These are phyloP conservation scores for Drosophila baimaii DNA, from an alignment of 1,140 invertebrate genomes.

Conservation along the genomic window DNA sequence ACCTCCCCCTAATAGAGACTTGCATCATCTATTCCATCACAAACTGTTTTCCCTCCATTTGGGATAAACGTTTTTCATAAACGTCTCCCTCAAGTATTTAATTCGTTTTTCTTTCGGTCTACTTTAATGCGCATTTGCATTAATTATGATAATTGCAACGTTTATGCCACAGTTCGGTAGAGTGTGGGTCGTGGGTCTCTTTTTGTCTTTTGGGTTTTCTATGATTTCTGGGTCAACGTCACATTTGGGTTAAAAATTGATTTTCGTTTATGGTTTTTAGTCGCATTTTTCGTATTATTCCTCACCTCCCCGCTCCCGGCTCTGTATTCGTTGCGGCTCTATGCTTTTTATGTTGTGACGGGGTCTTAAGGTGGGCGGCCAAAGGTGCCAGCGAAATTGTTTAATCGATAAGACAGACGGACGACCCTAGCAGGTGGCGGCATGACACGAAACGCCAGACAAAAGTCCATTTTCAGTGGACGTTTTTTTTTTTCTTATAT, in stretches of 20 bases:
- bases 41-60: constrained; percentile 21
- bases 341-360: constrained; percentile 46
- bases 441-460: constrained; percentile 32
- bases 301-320: neutral
- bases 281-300: constrained; percentile 25
- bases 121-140: constrained; percentile 58
- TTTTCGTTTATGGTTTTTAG: constrained; percentile 57
- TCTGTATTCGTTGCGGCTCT: constrained; percentile 15
- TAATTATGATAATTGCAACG: constrained; percentile 68
- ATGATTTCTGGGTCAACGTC: constrained; percentile 55
- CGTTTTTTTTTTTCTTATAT: constrained; percentile 16
- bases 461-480: constrained; percentile 6
- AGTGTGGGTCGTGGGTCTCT: constrained; percentile 46
- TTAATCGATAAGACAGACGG: constrained; percentile 51
- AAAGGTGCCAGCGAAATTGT: constrained; percentile 56
- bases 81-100: constrained; percentile 46
- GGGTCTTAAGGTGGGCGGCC: constrained; percentile 48
- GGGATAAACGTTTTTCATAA: constrained; percentile 36
- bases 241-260: constrained; percentile 65
- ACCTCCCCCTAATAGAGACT: constrained; percentile 23
- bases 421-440: constrained; percentile 39
- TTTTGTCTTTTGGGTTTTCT: constrained; percentile 32
- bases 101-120: constrained; percentile 49
- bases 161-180: constrained; percentile 49
- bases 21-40: constrained; percentile 15